Evolutionary conservation across 1,140 invertebrate species (phyloP).

Genomic region (Papilio xuthus): DNA sequence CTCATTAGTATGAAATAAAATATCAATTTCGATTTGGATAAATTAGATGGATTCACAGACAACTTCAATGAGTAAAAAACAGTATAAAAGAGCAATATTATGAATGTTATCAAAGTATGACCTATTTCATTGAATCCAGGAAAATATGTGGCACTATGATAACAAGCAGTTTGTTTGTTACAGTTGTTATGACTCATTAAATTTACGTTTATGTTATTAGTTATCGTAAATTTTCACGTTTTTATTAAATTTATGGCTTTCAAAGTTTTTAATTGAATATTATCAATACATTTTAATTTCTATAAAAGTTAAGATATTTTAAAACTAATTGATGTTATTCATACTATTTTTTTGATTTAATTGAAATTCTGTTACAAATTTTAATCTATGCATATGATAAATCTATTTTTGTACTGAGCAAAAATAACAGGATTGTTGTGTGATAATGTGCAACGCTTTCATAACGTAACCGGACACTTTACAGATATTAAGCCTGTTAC

Average conservation of each 20-base stretch:
- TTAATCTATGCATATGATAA: constrained; percentile 3
- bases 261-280: not conserved
- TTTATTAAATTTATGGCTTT: not conserved
- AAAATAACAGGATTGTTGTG: constrained; percentile 15
- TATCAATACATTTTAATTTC: not conserved
- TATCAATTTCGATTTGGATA: too few species aligned
- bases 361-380: not conserved
- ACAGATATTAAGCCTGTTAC: constrained; percentile 25
- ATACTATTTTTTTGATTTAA: not conserved
- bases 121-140: constrained; percentile 26
- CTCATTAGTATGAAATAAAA: too few species aligned
- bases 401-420: constrained; percentile 26
- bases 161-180: constrained; percentile 26
- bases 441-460: constrained; percentile 1
- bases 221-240: not conserved
- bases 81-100: not conserved
- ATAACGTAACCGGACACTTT: constrained; percentile 15
- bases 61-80: not conserved
- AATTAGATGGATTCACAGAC: too few species aligned
- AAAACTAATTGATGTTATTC: not conserved
- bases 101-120: constrained; percentile 17
- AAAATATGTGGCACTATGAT: constrained; percentile 31
- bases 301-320: not conserved
- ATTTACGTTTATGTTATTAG: not conserved
- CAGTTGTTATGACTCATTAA: not conserved